Conservation (phyloP, 2,113 vertebrate species). For the Speoplatyrhinus poulsoni region DNA sequence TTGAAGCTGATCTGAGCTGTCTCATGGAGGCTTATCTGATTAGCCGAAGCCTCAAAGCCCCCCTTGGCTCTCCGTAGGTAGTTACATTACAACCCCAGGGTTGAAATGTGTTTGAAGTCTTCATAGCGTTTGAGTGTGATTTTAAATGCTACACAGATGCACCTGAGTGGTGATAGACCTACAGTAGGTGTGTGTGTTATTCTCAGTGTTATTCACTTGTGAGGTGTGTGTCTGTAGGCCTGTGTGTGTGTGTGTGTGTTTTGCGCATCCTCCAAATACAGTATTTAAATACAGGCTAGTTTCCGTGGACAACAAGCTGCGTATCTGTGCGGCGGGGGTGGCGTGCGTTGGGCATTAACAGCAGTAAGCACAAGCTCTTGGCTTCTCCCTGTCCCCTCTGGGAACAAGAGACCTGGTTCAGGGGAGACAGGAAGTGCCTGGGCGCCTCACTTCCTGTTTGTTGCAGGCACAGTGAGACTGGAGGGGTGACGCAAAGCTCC, state of each 20-base stretch:
- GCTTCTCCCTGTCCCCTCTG: conserved; percentile 25
- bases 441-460: conserved; percentile 72
- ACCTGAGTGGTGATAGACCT: background rate
- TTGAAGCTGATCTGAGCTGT: too few relatives aligned
- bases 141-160: background rate
- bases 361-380: conserved; percentile 1
- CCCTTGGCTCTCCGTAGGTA: too few relatives aligned
- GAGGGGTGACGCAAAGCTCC: conserved; percentile 27
- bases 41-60: too few relatives aligned
- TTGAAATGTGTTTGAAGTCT: too few relatives aligned
- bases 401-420: conserved; percentile 58
- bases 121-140: background rate
- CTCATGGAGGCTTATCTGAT: too few relatives aligned
- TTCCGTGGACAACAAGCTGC: background rate
- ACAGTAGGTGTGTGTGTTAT: too few relatives aligned
- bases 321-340: conserved; percentile 7
- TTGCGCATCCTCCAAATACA: too few relatives aligned
- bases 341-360: background rate
- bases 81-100: too few relatives aligned
- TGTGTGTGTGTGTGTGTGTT: too few relatives aligned
- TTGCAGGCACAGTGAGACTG: conserved; percentile 32
- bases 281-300: too few relatives aligned
- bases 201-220: too few relatives aligned
- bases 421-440: conserved; percentile 60
- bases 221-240: too few relatives aligned